Base-by-base conservation (phyloP, 2,797 vertebrate genomes). In the Todus mexicanus region DNA sequence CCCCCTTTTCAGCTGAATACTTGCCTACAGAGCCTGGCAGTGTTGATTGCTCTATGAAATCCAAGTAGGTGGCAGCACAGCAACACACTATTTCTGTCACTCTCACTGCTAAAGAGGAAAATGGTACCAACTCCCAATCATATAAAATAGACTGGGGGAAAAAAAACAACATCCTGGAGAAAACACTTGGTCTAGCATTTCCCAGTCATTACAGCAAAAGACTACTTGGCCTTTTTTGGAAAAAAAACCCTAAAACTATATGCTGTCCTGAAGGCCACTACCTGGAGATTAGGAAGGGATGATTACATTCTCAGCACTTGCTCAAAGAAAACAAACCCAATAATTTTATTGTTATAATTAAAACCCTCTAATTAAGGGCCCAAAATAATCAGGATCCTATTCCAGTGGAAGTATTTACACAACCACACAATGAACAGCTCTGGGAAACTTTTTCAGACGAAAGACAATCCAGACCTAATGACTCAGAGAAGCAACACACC, bases 1-100 rank as follows among this genome's bases (percentile, higher is more conserved):
- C 92, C 82, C 86, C 43, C 71, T 90, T 65, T 91, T 68, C 92
- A 92, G 90, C 90, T 92, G 83, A 88, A 68, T 94, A 94, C 93
- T 91, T 95, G 84, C 77, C 87, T 90, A 96, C 91, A 93, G 80
- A 93, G 83, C 95, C 86, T 96, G 88, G 90, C 90, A 92, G 77
- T 84, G 80, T 83, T 82, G 89, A 92, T 92, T 70, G 84, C 92
- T 89, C 89, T 85, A 92, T 1, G 4, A 94, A 95, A 93, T 91
- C 85, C 66, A 95, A 96, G 91, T 95, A 96, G 93, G 95, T 95
- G 94, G 91, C 93, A 96, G 93, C 89, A 94, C 76, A 92, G 96
- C 83, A 94, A 93, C 92, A 95, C 79, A 73, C 92, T 96, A 96
- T 96, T 96, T 92, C 93, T 94, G 82, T 94, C 89, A 84, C 68